Evolutionary conservation across 2,113 vertebrate genomes (phyloP).

Genomic region (Coreoperca whiteheadi): DNA sequence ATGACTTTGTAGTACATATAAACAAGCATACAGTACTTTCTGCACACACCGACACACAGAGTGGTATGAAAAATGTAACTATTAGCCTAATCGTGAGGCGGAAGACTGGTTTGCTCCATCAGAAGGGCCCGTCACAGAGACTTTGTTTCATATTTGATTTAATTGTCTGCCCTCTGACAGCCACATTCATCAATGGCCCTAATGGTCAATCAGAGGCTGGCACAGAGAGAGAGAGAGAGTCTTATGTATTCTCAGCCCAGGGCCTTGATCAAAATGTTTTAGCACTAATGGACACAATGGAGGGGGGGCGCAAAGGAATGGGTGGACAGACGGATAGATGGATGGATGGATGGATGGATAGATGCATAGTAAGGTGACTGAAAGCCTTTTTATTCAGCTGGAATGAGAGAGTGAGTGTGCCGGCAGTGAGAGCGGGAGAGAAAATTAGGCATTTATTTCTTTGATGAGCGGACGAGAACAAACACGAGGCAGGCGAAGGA

Average conservation of each 20-base stretch:
- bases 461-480: slow-evolving; percentile 86
- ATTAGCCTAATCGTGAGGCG: slow-evolving; percentile 91
- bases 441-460: slow-evolving; percentile 85
- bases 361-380: slow-evolving; percentile 82
- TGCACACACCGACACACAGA: slow-evolving; percentile 28
- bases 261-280: slow-evolving; percentile 97
- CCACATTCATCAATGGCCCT: slow-evolving; percentile 99
- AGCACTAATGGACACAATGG: slow-evolving; percentile 92
- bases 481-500: slow-evolving; percentile 80
- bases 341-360: slow-evolving; percentile 81
- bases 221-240: slow-evolving; percentile 88
- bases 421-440: slow-evolving; percentile 49
- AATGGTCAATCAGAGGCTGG: slow-evolving; percentile 99
- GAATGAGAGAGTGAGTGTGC: slow-evolving; percentile 70
- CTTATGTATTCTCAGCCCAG: slow-evolving; percentile 85
- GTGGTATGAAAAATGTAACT: slow-evolving; percentile 88
- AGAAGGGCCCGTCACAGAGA: slow-evolving; percentile 97
- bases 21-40: slow-evolving; percentile 34
- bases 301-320: slow-evolving; percentile 74
- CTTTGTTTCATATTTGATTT: slow-evolving; percentile 99
- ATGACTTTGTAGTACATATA: slow-evolving; percentile 50
- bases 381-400: slow-evolving; percentile 90
- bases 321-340: slow-evolving; percentile 69
- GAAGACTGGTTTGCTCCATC: slow-evolving; percentile 96
- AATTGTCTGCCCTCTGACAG: slow-evolving; percentile 99